Conservation (phyloP, 2,888 invertebrate species). For the Sceliomorpha sp. region DNA sequence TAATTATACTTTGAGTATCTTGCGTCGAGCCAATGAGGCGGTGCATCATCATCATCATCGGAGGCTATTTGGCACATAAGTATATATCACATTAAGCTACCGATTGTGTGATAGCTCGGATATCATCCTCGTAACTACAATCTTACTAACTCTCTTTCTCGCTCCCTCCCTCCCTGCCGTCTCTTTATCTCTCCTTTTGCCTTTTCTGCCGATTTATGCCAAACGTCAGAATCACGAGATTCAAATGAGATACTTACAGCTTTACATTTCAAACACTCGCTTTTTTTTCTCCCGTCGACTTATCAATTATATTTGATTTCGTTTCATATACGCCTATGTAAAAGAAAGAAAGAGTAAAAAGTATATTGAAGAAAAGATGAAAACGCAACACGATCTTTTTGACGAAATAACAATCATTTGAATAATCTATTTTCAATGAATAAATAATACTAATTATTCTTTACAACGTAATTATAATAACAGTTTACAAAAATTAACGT, state of each 20-base stretch:
- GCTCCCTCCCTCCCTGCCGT: too few relatives aligned
- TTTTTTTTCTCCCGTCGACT: too few relatives aligned
- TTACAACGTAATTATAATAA: constrained; percentile 64
- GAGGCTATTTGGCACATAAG: constrained; percentile 78
- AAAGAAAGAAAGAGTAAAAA: constrained; percentile 16
- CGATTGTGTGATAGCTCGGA: constrained; percentile 46
- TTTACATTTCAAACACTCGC: too few relatives aligned
- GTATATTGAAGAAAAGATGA: constrained; percentile 33
- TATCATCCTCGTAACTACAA: constrained; percentile 17
- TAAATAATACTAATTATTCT: constrained; percentile 71
- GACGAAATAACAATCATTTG: constrained; percentile 66
- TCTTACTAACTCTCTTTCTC: constrained; percentile 1
- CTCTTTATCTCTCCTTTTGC: neutral
- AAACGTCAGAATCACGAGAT: too few relatives aligned
- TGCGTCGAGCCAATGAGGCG: constrained; percentile 69
- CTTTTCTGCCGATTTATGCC: neutral
- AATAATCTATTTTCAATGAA: constrained; percentile 64
- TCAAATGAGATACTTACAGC: too few relatives aligned
- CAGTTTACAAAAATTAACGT: constrained; percentile 66
- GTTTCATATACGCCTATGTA: constrained; percentile 38
- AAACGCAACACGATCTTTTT: constrained; percentile 55
- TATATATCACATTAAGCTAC: constrained; percentile 78
- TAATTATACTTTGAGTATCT: constrained; percentile 59
- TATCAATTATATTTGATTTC: too few relatives aligned
- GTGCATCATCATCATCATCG: constrained; percentile 28